These are phyloP conservation scores for Cephus nigrinus DNA, from an alignment of 2,888 invertebrate genomes.

Conservation along the genomic window DNA sequence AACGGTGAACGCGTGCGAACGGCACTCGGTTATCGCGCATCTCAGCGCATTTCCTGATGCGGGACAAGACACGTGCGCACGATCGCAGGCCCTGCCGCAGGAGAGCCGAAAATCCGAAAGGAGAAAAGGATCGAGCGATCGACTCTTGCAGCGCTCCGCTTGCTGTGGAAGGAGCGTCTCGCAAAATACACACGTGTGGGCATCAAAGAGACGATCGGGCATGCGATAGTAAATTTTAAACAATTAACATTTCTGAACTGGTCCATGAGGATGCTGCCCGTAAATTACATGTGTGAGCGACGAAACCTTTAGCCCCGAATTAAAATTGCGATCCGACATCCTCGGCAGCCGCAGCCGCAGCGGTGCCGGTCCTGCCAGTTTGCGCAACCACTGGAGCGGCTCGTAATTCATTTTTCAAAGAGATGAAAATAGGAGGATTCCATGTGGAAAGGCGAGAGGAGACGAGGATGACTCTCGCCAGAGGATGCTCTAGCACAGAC, in stretches of 20 bases:
- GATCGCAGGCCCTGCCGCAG: no score
- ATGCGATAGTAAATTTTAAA: constrained; percentile 43
- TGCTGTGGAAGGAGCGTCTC: background rate
- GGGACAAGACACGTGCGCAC: background rate
- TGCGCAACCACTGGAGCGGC: constrained; percentile 7
- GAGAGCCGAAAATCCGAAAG: background rate
- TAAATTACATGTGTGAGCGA: constrained; percentile 34
- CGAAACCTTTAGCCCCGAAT: constrained; percentile 35
- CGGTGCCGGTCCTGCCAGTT: background rate
- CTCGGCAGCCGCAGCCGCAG: background rate
- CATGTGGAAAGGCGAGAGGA: background rate
- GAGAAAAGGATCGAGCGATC: background rate
- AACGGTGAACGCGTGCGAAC: background rate
- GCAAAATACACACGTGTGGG: background rate
- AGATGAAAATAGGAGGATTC: constrained; percentile 33
- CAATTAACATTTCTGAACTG: constrained; percentile 49
- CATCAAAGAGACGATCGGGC: constrained; percentile 29
- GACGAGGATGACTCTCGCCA: background rate
- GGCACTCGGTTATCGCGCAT: background rate
- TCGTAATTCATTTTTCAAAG: constrained; percentile 57
- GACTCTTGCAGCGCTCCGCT: no score
- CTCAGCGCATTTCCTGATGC: background rate
- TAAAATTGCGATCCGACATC: constrained; percentile 35
- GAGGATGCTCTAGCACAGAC: background rate
- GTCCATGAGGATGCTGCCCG: constrained; percentile 7